phyloP scores from a whole-genome alignment of 2,113 vertebrate species.

The Blennius ocellaris region DNA sequence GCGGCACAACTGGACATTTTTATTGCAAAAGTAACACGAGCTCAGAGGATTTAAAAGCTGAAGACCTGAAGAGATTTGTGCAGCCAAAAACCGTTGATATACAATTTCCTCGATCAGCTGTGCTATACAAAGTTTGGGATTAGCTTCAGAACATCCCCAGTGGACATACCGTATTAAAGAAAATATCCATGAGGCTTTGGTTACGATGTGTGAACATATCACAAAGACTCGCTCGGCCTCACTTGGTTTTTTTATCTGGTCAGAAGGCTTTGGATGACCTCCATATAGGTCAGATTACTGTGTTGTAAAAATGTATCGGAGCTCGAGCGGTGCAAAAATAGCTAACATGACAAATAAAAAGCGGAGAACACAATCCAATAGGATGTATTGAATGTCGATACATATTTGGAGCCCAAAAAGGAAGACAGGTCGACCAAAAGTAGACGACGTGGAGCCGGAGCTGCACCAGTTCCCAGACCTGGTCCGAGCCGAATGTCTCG shows the following conservation, averaged over 20 bases:
- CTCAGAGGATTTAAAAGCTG: not conserved
- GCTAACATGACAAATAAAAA: not conserved
- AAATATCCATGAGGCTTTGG: not conserved
- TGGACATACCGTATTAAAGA: not conserved
- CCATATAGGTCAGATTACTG: not conserved
- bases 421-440: constrained; percentile 25
- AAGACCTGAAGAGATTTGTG: not conserved
- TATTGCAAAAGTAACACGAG: not conserved
- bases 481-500: constrained; percentile 13
- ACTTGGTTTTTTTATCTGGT: constrained; percentile 14
- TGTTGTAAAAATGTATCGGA: constrained; percentile 6
- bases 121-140: not conserved
- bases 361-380: constrained; percentile 13
- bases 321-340: constrained; percentile 10
- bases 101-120: not conserved
- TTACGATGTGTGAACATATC: not conserved
- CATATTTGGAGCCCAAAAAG: constrained; percentile 35
- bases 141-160: not conserved
- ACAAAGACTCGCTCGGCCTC: not conserved
- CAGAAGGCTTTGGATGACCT: not conserved
- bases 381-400: constrained; percentile 21
- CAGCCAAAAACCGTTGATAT: too few relatives aligned
- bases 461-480: constrained; percentile 9
- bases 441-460: constrained; percentile 33
- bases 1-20: not conserved